Percentiles rank a stretch among this genome's conserved stretches.
These are phyloP conservation scores for Hymenopus coronatus DNA, from an alignment of 2,888 invertebrate species.

Conservation along the genomic window DNA sequence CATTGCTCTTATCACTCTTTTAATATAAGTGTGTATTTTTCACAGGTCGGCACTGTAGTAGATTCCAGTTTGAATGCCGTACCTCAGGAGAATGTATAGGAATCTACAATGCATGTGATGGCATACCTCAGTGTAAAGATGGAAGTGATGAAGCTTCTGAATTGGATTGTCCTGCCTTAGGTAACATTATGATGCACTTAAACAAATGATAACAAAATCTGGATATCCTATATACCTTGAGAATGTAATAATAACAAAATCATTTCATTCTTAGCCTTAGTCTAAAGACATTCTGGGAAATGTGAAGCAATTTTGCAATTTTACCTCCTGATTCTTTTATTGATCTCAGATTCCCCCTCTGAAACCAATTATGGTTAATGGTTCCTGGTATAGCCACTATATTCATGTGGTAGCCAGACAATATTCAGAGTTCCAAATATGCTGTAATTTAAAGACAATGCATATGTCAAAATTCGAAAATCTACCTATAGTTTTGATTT, in stretches of 20 bases:
- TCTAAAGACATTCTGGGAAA: no score
- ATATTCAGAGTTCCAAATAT: no score
- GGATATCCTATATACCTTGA: not conserved
- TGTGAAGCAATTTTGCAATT: no score
- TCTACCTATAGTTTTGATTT: no score
- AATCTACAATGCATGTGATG: constrained; percentile 92
- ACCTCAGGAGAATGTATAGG: constrained; percentile 85
- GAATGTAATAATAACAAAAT: not conserved
- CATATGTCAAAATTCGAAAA: no score
- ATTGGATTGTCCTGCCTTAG: constrained; percentile 63
- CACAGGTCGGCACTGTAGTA: constrained; percentile 57
- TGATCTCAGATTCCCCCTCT: no score
- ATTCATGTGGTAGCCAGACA: no score
- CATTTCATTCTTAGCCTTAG: not conserved
- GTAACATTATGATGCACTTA: not conserved
- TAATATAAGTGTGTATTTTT: not conserved
- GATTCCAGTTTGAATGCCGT: constrained; percentile 86
- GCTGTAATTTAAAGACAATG: no score
- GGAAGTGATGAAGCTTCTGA: constrained; percentile 89
- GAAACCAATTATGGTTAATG: no score
- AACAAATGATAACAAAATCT: not conserved
- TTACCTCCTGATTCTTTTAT: no score
- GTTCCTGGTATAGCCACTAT: no score
- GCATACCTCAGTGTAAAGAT: constrained; percentile 87
- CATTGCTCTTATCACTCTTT: no score